These are phyloP conservation scores for Lycopodina hypogea DNA, from an alignment of 37 sponge, comb jelly and placozoan species.

Conservation along the genomic window DNA sequence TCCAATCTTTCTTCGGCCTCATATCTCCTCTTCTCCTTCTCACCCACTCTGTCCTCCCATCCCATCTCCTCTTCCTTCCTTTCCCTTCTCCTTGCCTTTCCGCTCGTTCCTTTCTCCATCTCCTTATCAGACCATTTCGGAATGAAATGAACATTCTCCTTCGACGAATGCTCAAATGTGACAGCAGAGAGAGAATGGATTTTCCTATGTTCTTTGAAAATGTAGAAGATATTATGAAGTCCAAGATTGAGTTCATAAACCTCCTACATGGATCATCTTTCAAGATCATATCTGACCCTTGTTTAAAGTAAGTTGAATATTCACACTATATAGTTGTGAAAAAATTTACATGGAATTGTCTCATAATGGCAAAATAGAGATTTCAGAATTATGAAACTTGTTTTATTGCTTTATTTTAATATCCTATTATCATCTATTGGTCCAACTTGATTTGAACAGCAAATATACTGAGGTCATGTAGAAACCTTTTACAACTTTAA, in stretches of 20 bases:
- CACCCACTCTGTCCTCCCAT: no score
- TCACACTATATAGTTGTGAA: neutral
- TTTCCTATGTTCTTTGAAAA: conserved; percentile 66
- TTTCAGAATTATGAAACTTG: neutral
- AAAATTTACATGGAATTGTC: neutral
- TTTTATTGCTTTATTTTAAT: no score
- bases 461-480: no score
- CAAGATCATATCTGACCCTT: conserved; percentile 48
- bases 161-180: conserved; percentile 44
- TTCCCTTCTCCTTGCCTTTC: neutral
- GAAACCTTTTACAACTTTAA: no score
- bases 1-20: no score
- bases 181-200: conserved; percentile 57
- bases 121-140: conserved; percentile 42
- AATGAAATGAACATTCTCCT: conserved; percentile 60
- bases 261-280: conserved; percentile 39
- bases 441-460: no score
- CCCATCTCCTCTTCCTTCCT: no score
- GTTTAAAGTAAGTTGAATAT: conserved; percentile 31
- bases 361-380: neutral
- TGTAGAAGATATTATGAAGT: conserved; percentile 62
- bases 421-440: no score
- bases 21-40: no score
- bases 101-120: no score
- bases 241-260: conserved; percentile 61